These are phyloP conservation scores for Mohoua ochrocephala DNA, from an alignment of 2,113 vertebrate genomes.

Conservation along the genomic window DNA sequence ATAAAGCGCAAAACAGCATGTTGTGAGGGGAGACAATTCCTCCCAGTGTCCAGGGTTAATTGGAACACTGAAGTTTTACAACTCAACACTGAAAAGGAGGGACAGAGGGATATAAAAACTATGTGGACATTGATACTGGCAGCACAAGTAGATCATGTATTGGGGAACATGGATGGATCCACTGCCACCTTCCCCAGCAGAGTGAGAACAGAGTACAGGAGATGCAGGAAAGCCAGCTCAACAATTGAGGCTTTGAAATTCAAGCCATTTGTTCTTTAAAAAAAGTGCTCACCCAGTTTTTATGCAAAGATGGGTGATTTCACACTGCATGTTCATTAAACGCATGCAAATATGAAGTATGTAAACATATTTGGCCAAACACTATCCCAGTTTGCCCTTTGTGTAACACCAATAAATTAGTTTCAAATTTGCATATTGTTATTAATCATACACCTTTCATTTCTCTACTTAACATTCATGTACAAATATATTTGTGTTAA, in stretches of 20 bases:
- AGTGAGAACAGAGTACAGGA: neutral
- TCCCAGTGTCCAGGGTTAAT: neutral
- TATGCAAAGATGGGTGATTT: slow-evolving; percentile 50
- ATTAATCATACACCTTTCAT: slow-evolving; percentile 55
- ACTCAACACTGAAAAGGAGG: neutral
- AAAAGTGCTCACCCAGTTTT: neutral
- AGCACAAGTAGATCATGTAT: neutral
- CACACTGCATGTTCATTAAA: slow-evolving; percentile 47
- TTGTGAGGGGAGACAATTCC: neutral
- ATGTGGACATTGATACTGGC: neutral
- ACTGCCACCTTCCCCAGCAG: neutral
- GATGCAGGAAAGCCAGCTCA: neutral
- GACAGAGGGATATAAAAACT: neutral
- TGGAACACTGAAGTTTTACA: neutral
- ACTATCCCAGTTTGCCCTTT: slow-evolving; percentile 42
- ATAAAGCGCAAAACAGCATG: neutral
- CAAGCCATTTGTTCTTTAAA: neutral
- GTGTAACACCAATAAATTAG: slow-evolving; percentile 55
- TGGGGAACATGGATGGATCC: neutral
- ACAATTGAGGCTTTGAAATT: neutral
- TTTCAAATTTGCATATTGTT: slow-evolving; percentile 52
- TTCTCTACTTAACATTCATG: slow-evolving; percentile 56
- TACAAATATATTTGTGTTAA: slow-evolving; percentile 39
- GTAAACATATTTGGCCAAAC: slow-evolving; percentile 58
- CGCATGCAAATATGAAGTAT: slow-evolving; percentile 31